phyloP scores from a whole-genome alignment of 1,140 invertebrate genomes.

The Apis dorsata region DNA sequence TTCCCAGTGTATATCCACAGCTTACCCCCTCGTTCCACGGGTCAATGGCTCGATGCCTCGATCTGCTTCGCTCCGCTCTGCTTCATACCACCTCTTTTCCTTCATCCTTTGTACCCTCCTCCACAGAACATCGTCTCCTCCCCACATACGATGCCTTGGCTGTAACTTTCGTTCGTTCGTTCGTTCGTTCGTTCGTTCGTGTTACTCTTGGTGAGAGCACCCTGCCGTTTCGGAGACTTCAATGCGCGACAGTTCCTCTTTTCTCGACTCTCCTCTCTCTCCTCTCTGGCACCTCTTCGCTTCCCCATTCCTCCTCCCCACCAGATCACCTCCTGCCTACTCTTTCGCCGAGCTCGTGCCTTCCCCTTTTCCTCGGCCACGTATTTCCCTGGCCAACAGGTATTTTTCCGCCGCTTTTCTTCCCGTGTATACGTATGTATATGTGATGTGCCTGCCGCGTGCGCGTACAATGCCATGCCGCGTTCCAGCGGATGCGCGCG shows the following conservation, averaged over 20 bases:
- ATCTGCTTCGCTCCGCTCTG: slow-evolving; percentile 62
- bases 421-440: background rate
- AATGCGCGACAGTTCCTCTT: slow-evolving; percentile 75
- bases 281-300: slow-evolving; percentile 65
- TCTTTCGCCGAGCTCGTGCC: slow-evolving; percentile 53
- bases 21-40: slow-evolving; percentile 68
- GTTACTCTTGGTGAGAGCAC: slow-evolving; percentile 62
- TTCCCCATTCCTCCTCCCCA: slow-evolving; percentile 62
- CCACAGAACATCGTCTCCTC: slow-evolving; percentile 33
- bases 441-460: background rate
- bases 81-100: slow-evolving; percentile 41
- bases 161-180: slow-evolving; percentile 18
- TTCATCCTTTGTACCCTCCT: slow-evolving; percentile 9
- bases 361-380: slow-evolving; percentile 47
- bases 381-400: slow-evolving; percentile 54
- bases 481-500: background rate
- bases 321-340: slow-evolving; percentile 33
- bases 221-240: slow-evolving; percentile 75
- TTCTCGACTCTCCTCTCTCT: slow-evolving; percentile 61
- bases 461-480: background rate
- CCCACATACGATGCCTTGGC: slow-evolving; percentile 41
- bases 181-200: slow-evolving; percentile 59
- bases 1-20: slow-evolving; percentile 49
- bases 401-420: slow-evolving; percentile 41
- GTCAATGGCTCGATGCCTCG: slow-evolving; percentile 71